These are phyloP conservation scores for Pomacea canaliculata DNA, from an alignment of 2,888 invertebrate genomes.

Conservation along the genomic window DNA sequence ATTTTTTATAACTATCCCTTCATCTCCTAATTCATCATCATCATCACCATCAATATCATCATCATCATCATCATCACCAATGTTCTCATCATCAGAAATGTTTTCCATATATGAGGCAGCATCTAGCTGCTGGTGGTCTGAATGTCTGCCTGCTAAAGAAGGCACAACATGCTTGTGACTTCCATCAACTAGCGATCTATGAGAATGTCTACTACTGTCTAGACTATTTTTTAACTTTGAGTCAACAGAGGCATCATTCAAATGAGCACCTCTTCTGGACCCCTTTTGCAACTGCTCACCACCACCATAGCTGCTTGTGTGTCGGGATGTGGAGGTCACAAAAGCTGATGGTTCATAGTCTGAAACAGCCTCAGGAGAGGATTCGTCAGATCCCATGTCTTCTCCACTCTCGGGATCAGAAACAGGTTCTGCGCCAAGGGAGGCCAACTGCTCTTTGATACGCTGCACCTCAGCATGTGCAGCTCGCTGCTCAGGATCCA, in stretches of 20 bases:
- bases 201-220: not conserved
- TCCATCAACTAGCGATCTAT: constrained; percentile 6
- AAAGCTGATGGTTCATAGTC: constrained; percentile 7
- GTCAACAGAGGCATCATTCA: not conserved
- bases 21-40: not conserved
- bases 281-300: not conserved
- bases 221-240: constrained; percentile 9
- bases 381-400: constrained; percentile 26
- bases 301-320: constrained; percentile 1
- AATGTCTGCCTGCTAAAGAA: constrained; percentile 2
- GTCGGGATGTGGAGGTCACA: constrained; percentile 18
- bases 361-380: constrained; percentile 5
- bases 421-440: constrained; percentile 21
- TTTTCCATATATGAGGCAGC: constrained; percentile 32
- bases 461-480: constrained; percentile 21
- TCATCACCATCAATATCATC: constrained; percentile 17
- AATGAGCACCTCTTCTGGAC: not conserved
- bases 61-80: constrained; percentile 32
- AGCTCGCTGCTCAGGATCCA: constrained; percentile 5
- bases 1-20: too few relatives aligned
- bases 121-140: not conserved
- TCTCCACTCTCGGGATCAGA: constrained; percentile 25
- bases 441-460: constrained; percentile 9
- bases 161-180: not conserved
- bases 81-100: constrained; percentile 37